Evolutionary conservation across 2,797 vertebrate species (phyloP).

Genomic region (Dallia pectoralis): DNA sequence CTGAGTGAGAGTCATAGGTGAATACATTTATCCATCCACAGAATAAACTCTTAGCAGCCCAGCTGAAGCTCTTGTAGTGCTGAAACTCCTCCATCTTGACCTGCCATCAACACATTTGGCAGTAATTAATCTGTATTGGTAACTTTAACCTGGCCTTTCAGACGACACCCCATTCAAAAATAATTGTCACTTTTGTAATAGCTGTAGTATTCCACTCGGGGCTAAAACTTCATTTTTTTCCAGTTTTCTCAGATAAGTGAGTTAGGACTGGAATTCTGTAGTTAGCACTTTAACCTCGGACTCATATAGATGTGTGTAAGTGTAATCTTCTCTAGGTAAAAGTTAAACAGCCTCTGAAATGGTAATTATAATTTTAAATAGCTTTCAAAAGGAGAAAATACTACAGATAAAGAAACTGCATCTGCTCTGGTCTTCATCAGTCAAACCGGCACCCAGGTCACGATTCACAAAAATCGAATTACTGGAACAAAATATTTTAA

Average conservation of each 20-base stretch:
- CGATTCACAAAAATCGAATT: conserved; percentile 23
- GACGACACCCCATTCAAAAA: not conserved
- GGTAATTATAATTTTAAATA: conserved; percentile 42
- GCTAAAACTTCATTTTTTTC: not conserved
- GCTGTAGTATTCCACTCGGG: not conserved
- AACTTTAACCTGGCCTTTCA: conserved; percentile 25
- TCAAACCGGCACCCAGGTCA: not conserved
- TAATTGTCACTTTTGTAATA: too few relatives aligned
- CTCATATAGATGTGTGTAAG: too few relatives aligned
- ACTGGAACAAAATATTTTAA: conserved; percentile 48
- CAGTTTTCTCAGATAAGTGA: conserved; percentile 25
- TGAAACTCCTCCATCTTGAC: conserved; percentile 33
- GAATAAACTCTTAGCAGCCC: conserved; percentile 63
- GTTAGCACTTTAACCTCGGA: conserved; percentile 57
- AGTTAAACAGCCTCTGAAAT: conserved; percentile 60
- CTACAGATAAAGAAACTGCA: not conserved
- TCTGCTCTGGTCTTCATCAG: not conserved
- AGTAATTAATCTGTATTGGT: conserved; percentile 37
- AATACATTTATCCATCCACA: conserved; percentile 36
- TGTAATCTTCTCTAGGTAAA: conserved; percentile 40
- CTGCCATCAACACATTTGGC: conserved; percentile 10
- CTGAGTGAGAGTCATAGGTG: conserved; percentile 25
- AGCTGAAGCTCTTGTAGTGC: conserved; percentile 38
- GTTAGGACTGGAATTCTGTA: conserved; percentile 34
- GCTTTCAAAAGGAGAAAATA: not conserved